A percentile compares a stretch with the other conserved stretches of the same genome.
Evolutionary conservation across 2,888 invertebrate species (phyloP).

Genomic region (Sisyra nigra): DNA sequence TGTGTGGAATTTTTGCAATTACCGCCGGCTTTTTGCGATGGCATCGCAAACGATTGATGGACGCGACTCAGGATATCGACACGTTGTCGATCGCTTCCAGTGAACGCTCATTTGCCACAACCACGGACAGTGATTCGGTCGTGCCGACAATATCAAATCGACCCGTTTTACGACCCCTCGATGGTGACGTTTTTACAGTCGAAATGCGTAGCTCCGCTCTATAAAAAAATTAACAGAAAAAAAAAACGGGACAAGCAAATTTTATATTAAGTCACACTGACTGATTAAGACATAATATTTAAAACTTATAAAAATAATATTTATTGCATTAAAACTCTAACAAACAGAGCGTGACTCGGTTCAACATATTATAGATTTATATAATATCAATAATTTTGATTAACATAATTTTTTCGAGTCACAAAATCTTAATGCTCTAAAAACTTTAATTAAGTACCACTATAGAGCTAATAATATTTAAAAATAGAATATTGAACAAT

Average conservation of each 20-base stretch:
- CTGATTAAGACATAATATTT: neutral
- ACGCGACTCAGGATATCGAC: constrained; percentile 31
- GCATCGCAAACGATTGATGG: constrained; percentile 28
- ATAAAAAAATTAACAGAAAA: too few species aligned
- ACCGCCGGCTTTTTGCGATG: constrained; percentile 38
- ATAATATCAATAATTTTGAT: too few species aligned
- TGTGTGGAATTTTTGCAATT: constrained; percentile 39
- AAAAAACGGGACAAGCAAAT: neutral
- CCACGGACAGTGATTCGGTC: constrained; percentile 27
- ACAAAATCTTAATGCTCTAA: too few species aligned
- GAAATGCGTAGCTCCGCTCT: neutral
- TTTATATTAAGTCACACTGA: neutral
- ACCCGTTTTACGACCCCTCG: constrained; percentile 4
- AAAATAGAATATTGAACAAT: too few species aligned
- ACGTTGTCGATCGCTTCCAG: constrained; percentile 30
- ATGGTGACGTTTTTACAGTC: constrained; percentile 6
- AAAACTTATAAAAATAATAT: neutral
- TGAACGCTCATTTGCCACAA: constrained; percentile 19
- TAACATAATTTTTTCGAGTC: too few species aligned
- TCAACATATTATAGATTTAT: too few species aligned
- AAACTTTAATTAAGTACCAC: too few species aligned
- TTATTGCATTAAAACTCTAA: neutral
- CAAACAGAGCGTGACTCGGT: neutral
- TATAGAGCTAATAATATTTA: too few species aligned
- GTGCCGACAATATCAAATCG: constrained; percentile 4